These are phyloP conservation scores for Orthonychiurus folsomi DNA, from an alignment of 2,888 invertebrate species.

Conservation along the genomic window DNA sequence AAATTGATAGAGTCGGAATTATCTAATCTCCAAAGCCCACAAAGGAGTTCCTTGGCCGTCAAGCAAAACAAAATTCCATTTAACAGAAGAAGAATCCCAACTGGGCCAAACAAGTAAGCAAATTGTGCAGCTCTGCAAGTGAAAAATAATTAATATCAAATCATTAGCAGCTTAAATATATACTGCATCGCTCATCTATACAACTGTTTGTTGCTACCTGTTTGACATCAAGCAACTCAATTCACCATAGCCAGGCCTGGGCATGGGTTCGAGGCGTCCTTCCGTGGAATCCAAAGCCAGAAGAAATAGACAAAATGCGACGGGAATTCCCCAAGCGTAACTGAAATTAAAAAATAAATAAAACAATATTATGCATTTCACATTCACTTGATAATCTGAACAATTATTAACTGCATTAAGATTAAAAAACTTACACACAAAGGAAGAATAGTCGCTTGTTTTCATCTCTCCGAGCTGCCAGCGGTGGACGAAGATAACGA, in stretches of 20 bases:
- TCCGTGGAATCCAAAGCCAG: slow-evolving; percentile 20
- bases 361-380: slow-evolving; percentile 6
- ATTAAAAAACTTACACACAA: slow-evolving; percentile 31
- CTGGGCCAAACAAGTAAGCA: slow-evolving; percentile 37
- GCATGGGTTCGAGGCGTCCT: slow-evolving; percentile 37
- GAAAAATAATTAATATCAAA: slow-evolving; percentile 5
- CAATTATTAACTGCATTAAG: background rate
- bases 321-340: slow-evolving; percentile 39
- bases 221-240: slow-evolving; percentile 37
- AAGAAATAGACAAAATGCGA: slow-evolving; percentile 37
- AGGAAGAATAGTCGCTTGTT: slow-evolving; percentile 35
- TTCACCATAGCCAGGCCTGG: slow-evolving; percentile 34
- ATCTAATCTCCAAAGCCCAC: slow-evolving; percentile 39
- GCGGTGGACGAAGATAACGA: slow-evolving; percentile 35
- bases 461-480: slow-evolving; percentile 33
- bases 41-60: slow-evolving; percentile 38
- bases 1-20: slow-evolving; percentile 38
- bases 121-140: slow-evolving; percentile 33
- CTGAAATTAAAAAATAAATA: slow-evolving; percentile 21
- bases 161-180: background rate
- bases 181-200: background rate
- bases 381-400: background rate
- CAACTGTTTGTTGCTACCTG: slow-evolving; percentile 27
- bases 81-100: slow-evolving; percentile 33
- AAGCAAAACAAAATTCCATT: slow-evolving; percentile 39